Evolutionary conservation across 2,888 invertebrate species (phyloP).

Genomic region (Mellilla xanthometata): DNA sequence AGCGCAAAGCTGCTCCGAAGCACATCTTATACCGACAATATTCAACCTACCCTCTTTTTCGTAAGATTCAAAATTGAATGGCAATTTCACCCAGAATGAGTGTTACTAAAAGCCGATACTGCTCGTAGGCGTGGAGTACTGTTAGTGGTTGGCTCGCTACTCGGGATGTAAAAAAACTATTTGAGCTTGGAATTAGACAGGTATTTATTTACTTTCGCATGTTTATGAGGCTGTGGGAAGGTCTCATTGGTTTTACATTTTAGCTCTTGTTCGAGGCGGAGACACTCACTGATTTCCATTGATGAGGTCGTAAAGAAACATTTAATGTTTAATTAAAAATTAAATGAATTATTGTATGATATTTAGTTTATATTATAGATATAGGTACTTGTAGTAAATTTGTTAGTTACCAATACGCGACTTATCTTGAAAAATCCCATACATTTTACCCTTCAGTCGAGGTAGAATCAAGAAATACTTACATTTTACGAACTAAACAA

Average conservation of each 20-base stretch:
- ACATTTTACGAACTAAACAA: no score
- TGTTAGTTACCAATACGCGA: no score
- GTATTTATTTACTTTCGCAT: conserved; percentile 47
- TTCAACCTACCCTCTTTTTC: conserved; percentile 16
- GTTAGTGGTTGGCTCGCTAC: conserved; percentile 46
- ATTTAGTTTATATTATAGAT: no score
- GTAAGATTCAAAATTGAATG: conserved; percentile 23
- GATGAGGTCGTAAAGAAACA: conserved; percentile 21
- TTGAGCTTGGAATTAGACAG: conserved; percentile 52
- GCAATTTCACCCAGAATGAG: conserved; percentile 10
- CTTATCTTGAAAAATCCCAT: no score
- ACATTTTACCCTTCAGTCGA: no score
- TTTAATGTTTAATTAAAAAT: conserved; percentile 12
- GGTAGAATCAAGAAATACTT: no score
- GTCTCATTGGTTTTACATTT: conserved; percentile 27
- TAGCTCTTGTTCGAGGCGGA: conserved; percentile 24
- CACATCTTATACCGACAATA: conserved; percentile 19
- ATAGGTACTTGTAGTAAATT: no score
- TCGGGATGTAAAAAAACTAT: conserved; percentile 47
- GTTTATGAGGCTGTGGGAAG: conserved; percentile 50
- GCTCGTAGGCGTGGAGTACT: conserved; percentile 58
- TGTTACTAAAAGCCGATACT: conserved; percentile 35
- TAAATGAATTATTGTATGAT: no score
- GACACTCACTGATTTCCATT: conserved; percentile 30
- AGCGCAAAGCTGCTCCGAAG: conserved; percentile 27